Evolutionary conservation across 2,888 invertebrate species (phyloP).

Genomic region (Ditylenchus weischeri): DNA sequence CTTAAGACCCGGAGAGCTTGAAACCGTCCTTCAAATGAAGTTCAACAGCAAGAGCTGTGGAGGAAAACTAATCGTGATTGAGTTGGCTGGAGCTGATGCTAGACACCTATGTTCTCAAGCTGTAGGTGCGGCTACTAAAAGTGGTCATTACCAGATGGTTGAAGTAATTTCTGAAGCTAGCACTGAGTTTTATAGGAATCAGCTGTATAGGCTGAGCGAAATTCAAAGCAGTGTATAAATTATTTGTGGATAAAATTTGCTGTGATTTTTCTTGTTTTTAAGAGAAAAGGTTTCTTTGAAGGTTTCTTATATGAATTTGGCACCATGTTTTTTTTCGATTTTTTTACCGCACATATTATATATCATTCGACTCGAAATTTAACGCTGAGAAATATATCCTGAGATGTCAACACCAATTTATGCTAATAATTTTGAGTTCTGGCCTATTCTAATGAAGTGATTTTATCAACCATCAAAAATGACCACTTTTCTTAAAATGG

Average conservation of each 20-base stretch:
- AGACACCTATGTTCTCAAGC: conserved; percentile 8
- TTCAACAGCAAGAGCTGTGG: conserved; percentile 17
- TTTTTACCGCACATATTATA: too few relatives aligned
- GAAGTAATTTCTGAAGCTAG: conserved; percentile 21
- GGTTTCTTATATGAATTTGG: too few relatives aligned
- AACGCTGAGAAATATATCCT: too few relatives aligned
- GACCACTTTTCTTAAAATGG: too few relatives aligned
- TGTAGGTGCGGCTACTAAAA: neutral
- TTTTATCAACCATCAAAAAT: too few relatives aligned
- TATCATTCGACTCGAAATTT: too few relatives aligned
- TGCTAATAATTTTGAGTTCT: too few relatives aligned
- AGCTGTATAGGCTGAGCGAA: conserved; percentile 34
- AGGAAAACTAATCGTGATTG: conserved; percentile 17
- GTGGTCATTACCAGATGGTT: conserved; percentile 3
- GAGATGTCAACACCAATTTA: too few relatives aligned
- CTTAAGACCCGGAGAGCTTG: conserved; percentile 26
- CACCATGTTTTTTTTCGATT: too few relatives aligned
- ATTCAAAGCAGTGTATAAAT: conserved; percentile 22
- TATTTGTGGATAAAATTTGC: conserved; percentile 11
- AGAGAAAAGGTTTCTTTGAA: too few relatives aligned
- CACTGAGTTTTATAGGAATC: conserved; percentile 22
- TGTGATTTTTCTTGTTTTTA: too few relatives aligned
- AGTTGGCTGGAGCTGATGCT: conserved; percentile 20
- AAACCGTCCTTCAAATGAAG: conserved; percentile 21
- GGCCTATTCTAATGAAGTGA: too few relatives aligned